These are phyloP conservation scores for Spondyliosoma cantharus DNA, from an alignment of 2,797 vertebrate species.

Conservation along the genomic window DNA sequence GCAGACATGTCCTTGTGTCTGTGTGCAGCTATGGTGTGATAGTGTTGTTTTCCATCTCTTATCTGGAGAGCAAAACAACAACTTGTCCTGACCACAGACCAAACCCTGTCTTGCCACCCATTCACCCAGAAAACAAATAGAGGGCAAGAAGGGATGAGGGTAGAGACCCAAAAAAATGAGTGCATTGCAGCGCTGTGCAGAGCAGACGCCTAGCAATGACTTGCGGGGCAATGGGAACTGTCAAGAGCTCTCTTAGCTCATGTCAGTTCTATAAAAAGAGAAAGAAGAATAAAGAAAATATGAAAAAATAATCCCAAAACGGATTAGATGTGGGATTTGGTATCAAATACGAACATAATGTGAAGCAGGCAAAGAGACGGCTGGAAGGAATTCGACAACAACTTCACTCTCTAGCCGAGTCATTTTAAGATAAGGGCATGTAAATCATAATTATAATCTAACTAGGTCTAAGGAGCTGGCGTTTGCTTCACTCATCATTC, in stretches of 20 bases:
- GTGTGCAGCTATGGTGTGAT: constrained; percentile 27
- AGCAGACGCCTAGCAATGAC: constrained; percentile 45
- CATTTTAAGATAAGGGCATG: constrained; percentile 33
- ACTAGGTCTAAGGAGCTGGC: constrained; percentile 3
- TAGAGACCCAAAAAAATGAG: constrained; percentile 48
- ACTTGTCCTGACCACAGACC: constrained; percentile 53
- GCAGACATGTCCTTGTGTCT: constrained; percentile 29
- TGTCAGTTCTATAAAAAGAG: constrained; percentile 56
- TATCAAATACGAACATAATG: constrained; percentile 63
- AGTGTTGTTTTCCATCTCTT: constrained; percentile 45
- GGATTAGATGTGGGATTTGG: constrained; percentile 40
- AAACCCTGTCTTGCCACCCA: constrained; percentile 43
- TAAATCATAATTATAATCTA: constrained; percentile 38
- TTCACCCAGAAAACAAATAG: constrained; percentile 71
- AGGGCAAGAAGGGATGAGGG: constrained; percentile 41
- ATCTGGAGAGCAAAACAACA: constrained; percentile 55
- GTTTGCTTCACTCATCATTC: constrained; percentile 9
- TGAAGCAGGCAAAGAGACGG: constrained; percentile 31
- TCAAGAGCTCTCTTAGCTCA: constrained; percentile 53
- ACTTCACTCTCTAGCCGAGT: constrained; percentile 29
- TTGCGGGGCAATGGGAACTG: constrained; percentile 54
- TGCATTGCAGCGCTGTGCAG: constrained; percentile 22
- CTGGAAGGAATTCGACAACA: constrained; percentile 42
- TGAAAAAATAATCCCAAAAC: constrained; percentile 49
- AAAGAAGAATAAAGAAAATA: constrained; percentile 32